phyloP scores from a whole-genome alignment of 2,113 vertebrate species.

The Mugil cephalus region DNA sequence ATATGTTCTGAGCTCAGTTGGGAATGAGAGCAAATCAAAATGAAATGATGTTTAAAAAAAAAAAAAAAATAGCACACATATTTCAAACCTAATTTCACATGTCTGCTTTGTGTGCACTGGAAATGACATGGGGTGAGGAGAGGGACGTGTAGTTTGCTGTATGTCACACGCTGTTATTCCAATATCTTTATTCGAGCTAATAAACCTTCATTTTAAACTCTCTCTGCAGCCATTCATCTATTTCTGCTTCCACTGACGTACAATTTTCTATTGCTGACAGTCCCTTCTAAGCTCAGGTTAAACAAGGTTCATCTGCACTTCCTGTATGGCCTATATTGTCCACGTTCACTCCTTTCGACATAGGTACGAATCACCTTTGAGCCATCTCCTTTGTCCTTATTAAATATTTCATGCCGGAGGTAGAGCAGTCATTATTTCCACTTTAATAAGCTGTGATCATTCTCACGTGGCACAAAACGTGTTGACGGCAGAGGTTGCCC shows the following conservation, averaged over 20 bases:
- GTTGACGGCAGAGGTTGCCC: conserved; percentile 79
- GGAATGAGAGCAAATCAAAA: conserved; percentile 47
- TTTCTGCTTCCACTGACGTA: conserved; percentile 46
- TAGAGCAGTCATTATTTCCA: conserved; percentile 83
- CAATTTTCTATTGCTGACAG: conserved; percentile 34
- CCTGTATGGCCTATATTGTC: conserved; percentile 54
- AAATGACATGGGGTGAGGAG: conserved; percentile 16
- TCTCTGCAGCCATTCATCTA: background rate
- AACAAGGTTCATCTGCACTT: conserved; percentile 61
- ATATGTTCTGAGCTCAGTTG: conserved; percentile 28
- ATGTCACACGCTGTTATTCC: background rate
- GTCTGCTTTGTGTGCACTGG: conserved; percentile 28
- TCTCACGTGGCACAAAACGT: conserved; percentile 81
- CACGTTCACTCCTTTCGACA: conserved; percentile 69
- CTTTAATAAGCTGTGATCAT: conserved; percentile 82
- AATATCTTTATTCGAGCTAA: conserved; percentile 39
- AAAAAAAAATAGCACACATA: conserved; percentile 6
- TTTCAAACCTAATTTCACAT: conserved; percentile 20
- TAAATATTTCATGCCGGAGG: conserved; percentile 84
- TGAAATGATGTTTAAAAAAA: conserved; percentile 44
- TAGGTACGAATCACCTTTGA: conserved; percentile 77
- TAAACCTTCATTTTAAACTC: conserved; percentile 45
- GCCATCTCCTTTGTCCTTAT: conserved; percentile 82
- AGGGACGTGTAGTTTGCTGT: background rate
- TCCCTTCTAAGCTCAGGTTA: conserved; percentile 46